A percentile compares a stretch with the other conserved stretches of the same genome.
These are phyloP conservation scores for Brachyistius frenatus DNA, from an alignment of 2,113 vertebrate species.

Conservation along the genomic window DNA sequence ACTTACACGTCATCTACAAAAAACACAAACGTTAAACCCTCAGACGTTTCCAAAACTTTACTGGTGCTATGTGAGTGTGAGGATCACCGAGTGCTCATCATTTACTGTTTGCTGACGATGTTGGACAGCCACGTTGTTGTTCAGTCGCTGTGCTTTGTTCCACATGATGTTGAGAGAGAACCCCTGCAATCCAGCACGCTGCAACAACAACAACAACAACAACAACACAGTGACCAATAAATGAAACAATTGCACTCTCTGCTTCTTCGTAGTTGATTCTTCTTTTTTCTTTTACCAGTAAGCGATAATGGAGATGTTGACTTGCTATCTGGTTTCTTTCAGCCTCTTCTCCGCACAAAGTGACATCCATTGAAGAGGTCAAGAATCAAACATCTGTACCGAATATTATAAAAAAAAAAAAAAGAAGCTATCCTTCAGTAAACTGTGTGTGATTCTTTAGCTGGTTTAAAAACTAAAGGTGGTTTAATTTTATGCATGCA, in stretches of 20 bases:
- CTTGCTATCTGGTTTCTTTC: constrained; percentile 72
- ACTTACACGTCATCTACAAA: constrained; percentile 82
- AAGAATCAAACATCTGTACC: constrained; percentile 66
- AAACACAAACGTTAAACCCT: constrained; percentile 7
- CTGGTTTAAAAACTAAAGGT: neutral
- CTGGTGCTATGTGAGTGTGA: neutral
- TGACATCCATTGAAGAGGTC: constrained; percentile 83
- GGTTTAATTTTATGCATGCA: neutral
- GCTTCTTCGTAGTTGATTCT: neutral
- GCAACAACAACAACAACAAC: constrained; percentile 31
- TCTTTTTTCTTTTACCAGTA: constrained; percentile 84
- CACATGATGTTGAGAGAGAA: constrained; percentile 79
- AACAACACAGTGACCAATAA: neutral
- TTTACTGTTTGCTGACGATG: constrained; percentile 81
- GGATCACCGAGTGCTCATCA: neutral
- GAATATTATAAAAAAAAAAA: too few species aligned
- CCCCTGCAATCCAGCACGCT: constrained; percentile 83
- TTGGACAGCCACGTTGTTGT: constrained; percentile 83
- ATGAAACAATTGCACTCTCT: neutral
- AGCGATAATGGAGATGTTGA: constrained; percentile 68
- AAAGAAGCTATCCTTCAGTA: neutral
- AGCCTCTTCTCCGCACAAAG: constrained; percentile 74
- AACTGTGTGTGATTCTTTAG: neutral
- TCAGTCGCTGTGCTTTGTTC: constrained; percentile 76
- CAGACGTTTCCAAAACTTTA: neutral